Conservation (phyloP, 2,113 vertebrate genomes). For the Triplophysa tibetana region DNA sequence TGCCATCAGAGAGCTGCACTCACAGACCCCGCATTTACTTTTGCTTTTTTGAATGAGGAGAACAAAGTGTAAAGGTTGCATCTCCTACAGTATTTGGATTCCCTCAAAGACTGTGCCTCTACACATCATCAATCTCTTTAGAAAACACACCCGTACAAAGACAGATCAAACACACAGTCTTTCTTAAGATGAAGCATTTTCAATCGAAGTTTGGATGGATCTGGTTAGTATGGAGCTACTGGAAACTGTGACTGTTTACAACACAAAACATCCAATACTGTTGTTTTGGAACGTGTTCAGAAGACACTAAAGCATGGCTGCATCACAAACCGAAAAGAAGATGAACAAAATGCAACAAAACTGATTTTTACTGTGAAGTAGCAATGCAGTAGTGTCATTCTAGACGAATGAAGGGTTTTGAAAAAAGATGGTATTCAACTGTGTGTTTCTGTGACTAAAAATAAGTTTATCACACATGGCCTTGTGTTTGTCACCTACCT, state of each 20-base stretch:
- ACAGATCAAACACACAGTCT: neutral
- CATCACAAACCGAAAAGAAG: neutral
- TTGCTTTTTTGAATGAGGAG: constrained; percentile 35
- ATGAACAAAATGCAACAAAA: constrained; percentile 6
- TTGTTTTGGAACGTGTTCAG: constrained; percentile 36
- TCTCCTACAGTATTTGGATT: constrained; percentile 51
- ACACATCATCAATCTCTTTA: constrained; percentile 51
- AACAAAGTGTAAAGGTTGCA: neutral
- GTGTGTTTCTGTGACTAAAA: constrained; percentile 2
- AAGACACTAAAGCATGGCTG: constrained; percentile 6
- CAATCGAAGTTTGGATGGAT: constrained; percentile 27
- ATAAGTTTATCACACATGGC: constrained; percentile 42
- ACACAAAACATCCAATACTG: constrained; percentile 24
- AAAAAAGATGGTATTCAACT: neutral
- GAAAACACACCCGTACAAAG: constrained; percentile 1
- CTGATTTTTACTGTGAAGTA: constrained; percentile 44
- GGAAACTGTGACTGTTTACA: constrained; percentile 34
- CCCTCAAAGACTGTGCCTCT: constrained; percentile 67
- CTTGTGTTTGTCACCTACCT: constrained; percentile 53
- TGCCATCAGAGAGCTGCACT: constrained; percentile 59
- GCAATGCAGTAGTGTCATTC: constrained; percentile 17
- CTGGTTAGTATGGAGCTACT: constrained; percentile 10
- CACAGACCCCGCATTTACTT: constrained; percentile 36
- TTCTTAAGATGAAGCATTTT: constrained; percentile 22
- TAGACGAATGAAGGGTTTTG: constrained; percentile 1